A percentile compares a stretch with the other conserved stretches of the same genome.
Evolutionary conservation across 2,888 invertebrate genomes (phyloP).

Genomic region (Therioaphis trifolii): DNA sequence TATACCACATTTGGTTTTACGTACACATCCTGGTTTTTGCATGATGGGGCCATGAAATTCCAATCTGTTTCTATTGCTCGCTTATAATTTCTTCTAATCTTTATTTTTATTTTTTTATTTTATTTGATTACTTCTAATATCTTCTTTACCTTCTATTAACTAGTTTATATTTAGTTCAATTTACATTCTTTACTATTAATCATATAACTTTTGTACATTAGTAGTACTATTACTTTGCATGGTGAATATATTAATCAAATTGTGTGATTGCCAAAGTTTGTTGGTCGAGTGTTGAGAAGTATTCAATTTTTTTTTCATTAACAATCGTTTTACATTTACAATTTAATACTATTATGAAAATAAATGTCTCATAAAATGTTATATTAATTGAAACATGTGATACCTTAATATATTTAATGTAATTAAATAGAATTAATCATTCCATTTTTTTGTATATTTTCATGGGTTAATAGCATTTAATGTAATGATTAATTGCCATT

Average conservation of each 20-base stretch:
- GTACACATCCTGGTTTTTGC: conserved; percentile 41
- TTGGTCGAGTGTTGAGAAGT: not conserved
- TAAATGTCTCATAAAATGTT: conserved; percentile 1
- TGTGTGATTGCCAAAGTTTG: not conserved
- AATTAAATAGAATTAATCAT: conserved; percentile 18
- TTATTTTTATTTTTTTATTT: conserved; percentile 8
- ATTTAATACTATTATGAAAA: conserved; percentile 16
- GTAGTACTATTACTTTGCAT: not conserved
- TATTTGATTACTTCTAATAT: conserved; percentile 4
- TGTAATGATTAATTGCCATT: not conserved
- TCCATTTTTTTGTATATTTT: conserved; percentile 5
- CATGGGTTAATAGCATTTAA: conserved; percentile 5
- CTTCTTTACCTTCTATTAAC: conserved; percentile 28
- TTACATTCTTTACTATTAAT: conserved; percentile 1
- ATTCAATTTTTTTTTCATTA: conserved; percentile 23
- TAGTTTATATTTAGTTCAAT: conserved; percentile 29
- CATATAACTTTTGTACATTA: not conserved
- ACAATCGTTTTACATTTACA: conserved; percentile 19
- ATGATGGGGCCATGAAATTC: conserved; percentile 31
- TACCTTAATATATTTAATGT: not conserved
- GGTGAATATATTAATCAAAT: not conserved
- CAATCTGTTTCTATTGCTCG: conserved; percentile 40
- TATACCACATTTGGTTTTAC: conserved; percentile 50
- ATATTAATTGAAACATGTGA: not conserved
- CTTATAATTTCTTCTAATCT: conserved; percentile 42